Base-by-base conservation (phyloP, 2,888 invertebrate genomes). In the Petrophora chlorosata region DNA sequence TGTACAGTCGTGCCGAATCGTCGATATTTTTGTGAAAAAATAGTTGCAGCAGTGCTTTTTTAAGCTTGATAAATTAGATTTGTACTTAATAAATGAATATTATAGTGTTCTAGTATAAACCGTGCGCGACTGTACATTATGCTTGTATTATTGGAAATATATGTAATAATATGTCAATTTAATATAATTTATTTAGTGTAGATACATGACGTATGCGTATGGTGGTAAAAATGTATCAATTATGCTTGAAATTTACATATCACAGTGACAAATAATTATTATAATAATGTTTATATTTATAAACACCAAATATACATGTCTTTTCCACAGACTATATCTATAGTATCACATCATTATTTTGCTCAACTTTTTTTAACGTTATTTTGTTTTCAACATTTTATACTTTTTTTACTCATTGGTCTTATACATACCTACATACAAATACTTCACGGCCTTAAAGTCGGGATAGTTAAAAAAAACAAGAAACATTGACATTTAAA, bases 261-360 rank as follows among this genome's bases (percentile, higher is more conserved):
- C 88, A 88, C 67, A 65, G 67, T 70, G 87, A 88, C 87, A 89
- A 87, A 87, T 87, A 85, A 85, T 71, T 65, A 71, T 66, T 62
- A 54, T 52, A 56, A 59, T 29, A 32, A 44, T 34, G n/a, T n/a
- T n/a, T n/a, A n/a, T 42, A 26, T 33, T 32, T 25, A 38, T 35
- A 44, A 47, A 23, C 23, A 28, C 34, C 14, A 41, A 40, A 36
- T 49, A 17, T 68, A 70, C 68, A 75, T 74, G 70, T 75, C 69
- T 69, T 73, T 69, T 67, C 65, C 59, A 63, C 64, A 56, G 47
- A 45, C 9, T 23, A 19, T 40, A 41, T 52, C 28, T n/a, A 45
- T 38, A 51, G 13, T 60, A 45, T 39, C 59, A 58, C 61, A 54
- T 35, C 40, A 53, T 35, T 34, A 30, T 65, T 66, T 66, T 70